These are phyloP conservation scores for Pachymerium ferrugineum DNA, from an alignment of 2,888 invertebrate species.

Conservation along the genomic window DNA sequence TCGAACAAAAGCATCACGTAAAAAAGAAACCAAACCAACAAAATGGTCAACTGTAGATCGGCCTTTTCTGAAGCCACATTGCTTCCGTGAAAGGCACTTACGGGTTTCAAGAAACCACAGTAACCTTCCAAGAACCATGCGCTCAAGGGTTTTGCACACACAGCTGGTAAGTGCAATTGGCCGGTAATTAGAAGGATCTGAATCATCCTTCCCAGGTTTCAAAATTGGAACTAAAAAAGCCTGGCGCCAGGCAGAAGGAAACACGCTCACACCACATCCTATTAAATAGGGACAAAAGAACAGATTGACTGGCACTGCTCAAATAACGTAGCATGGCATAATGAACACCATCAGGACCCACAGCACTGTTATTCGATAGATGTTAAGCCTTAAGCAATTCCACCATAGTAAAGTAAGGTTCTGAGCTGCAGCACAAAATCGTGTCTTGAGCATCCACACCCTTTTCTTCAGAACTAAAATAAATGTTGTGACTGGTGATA, in stretches of 20 bases:
- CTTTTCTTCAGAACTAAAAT: too few species aligned
- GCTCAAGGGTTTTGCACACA: constrained; percentile 20
- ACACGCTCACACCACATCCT: background rate
- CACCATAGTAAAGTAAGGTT: too few species aligned
- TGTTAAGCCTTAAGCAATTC: too few species aligned
- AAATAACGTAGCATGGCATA: too few species aligned
- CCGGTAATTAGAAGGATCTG: background rate
- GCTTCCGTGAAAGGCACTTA: background rate
- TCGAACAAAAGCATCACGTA: background rate
- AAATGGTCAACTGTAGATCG: background rate
- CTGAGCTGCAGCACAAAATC: too few species aligned
- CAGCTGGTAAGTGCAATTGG: background rate
- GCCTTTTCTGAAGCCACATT: background rate
- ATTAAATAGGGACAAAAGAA: background rate
- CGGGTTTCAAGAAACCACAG: background rate
- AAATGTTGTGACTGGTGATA: too few species aligned
- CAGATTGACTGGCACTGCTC: too few species aligned
- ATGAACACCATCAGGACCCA: too few species aligned
- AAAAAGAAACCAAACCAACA: background rate
- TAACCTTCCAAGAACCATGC: background rate
- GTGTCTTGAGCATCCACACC: too few species aligned
- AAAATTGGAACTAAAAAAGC: background rate
- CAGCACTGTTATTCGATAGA: too few species aligned
- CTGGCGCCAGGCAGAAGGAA: background rate
- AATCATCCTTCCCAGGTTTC: constrained; percentile 4